phyloP scores from a whole-genome alignment of 2,888 invertebrate species.

The Hemaris fuciformis region DNA sequence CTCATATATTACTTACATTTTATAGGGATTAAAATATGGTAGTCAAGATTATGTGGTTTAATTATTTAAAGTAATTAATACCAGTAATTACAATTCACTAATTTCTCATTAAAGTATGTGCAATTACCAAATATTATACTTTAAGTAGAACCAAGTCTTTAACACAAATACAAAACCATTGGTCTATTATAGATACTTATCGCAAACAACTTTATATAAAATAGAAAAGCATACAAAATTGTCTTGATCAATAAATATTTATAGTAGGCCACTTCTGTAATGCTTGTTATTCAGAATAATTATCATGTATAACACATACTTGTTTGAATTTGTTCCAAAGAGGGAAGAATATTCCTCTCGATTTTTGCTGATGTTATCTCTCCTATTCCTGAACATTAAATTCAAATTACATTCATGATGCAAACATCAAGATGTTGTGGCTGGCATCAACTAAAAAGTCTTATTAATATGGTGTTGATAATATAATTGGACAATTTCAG shows the following conservation, averaged over 20 bases:
- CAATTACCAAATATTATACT: not conserved
- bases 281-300: conserved; percentile 40
- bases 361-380: conserved; percentile 72
- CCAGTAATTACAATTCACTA: not conserved
- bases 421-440: not conserved
- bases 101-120: not conserved
- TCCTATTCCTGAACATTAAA: conserved; percentile 72
- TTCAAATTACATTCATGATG: conserved; percentile 41
- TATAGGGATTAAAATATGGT: too few relatives aligned
- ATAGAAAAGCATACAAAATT: conserved; percentile 2
- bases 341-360: conserved; percentile 68
- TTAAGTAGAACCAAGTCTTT: not conserved
- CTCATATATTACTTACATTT: too few relatives aligned
- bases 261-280: conserved; percentile 42
- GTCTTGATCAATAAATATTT: conserved; percentile 52
- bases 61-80: not conserved
- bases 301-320: conserved; percentile 64
- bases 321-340: conserved; percentile 71
- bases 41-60: too few relatives aligned
- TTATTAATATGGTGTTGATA: not conserved
- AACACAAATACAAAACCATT: not conserved
- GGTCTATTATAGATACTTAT: conserved; percentile 49
- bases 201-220: conserved; percentile 22
- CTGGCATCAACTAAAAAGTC: conserved; percentile 3
- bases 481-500: not conserved